These are phyloP conservation scores for Barbus barbus DNA, from an alignment of 2,113 vertebrate species.

Conservation along the genomic window DNA sequence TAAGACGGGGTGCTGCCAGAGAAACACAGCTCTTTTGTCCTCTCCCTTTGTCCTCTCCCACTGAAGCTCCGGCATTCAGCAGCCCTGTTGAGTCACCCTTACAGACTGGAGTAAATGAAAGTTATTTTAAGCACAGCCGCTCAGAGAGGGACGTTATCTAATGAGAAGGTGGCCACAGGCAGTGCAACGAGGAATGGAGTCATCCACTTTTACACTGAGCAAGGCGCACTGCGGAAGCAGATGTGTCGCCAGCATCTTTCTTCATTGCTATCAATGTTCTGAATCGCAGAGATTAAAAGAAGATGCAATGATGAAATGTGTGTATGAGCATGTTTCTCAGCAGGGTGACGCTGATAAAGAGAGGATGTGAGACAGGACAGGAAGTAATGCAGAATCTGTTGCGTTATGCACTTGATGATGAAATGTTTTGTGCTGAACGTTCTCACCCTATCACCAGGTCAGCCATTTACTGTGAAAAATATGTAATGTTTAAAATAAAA, in stretches of 20 bases:
- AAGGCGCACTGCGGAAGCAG: slow-evolving; percentile 15
- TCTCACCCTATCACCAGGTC: neutral
- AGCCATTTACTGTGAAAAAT: neutral
- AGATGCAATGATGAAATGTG: neutral
- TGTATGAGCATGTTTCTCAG: slow-evolving; percentile 12
- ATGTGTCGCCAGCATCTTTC: neutral
- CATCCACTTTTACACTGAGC: slow-evolving; percentile 4
- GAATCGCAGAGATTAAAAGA: slow-evolving; percentile 21
- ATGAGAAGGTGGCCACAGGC: slow-evolving; percentile 53
- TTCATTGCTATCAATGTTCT: slow-evolving; percentile 4
- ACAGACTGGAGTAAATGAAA: slow-evolving; percentile 56
- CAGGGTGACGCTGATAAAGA: slow-evolving; percentile 47
- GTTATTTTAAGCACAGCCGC: slow-evolving; percentile 44
- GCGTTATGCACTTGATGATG: neutral
- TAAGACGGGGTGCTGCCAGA: slow-evolving; percentile 73
- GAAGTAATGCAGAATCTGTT: slow-evolving; percentile 4
- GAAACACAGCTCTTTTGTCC: slow-evolving; percentile 72
- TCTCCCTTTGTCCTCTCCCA: slow-evolving; percentile 67
- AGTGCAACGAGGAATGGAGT: slow-evolving; percentile 23
- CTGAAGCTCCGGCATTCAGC: slow-evolving; percentile 61
- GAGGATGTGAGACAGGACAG: slow-evolving; percentile 10
- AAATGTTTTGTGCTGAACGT: neutral
- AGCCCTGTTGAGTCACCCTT: slow-evolving; percentile 59
- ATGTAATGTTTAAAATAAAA: neutral
- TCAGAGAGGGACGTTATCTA: slow-evolving; percentile 50